phyloP scores from a whole-genome alignment of 2,113 vertebrate species.

The Setophaga coronata region DNA sequence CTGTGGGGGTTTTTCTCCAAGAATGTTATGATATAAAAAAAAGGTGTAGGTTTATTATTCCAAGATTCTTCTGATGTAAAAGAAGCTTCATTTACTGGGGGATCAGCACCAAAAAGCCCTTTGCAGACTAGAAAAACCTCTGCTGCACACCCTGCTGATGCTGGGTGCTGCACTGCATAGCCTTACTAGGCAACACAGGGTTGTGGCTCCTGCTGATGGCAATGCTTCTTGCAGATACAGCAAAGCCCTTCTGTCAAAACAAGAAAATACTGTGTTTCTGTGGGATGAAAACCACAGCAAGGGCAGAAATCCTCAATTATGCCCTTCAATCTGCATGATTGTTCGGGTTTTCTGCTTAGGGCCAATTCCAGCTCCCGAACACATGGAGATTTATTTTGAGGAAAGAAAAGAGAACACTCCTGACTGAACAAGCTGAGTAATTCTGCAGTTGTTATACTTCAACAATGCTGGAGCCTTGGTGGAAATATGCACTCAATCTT shows the following conservation, averaged over 20 bases:
- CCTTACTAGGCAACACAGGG: not conserved
- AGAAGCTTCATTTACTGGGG: not conserved
- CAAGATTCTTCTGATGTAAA: not conserved
- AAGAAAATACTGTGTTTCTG: not conserved
- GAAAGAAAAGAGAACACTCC: not conserved
- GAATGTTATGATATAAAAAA: not conserved
- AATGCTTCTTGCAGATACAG: not conserved
- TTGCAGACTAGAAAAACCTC: not conserved
- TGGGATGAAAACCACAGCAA: not conserved
- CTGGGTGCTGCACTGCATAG: not conserved
- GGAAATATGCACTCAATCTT: not conserved
- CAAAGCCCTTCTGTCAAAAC: not conserved
- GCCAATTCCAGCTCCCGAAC: accelerated
- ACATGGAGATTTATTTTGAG: not conserved
- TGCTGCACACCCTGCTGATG: not conserved
- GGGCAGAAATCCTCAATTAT: not conserved
- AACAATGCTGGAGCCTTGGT: not conserved
- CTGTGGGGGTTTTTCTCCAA: not conserved
- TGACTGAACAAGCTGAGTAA: not conserved
- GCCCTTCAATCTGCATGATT: not conserved
- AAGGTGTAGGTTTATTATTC: not conserved
- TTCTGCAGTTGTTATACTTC: not conserved
- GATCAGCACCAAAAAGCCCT: not conserved
- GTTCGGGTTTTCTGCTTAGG: not conserved
- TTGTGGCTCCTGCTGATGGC: not conserved